phyloP scores from a whole-genome alignment of 2,113 vertebrate species.

The human (Homo sapiens) region GRCh38 chr22:29665001-29665500 shows the following conservation, averaged over 20 bases:
- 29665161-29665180: not conserved
- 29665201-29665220: not conserved
- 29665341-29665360: too few relatives aligned
- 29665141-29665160: not conserved
- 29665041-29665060: slow-evolving; percentile 96
- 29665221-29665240: not conserved
- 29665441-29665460: too few relatives aligned
- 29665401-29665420: too few relatives aligned
- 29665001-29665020: slow-evolving; percentile 96
- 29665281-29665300: not conserved
- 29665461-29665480: too few relatives aligned
- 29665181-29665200: not conserved
- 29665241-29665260: not conserved
- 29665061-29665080: slow-evolving; percentile 88
- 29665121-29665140: not conserved
- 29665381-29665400: too few relatives aligned
- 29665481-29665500: too few relatives aligned
- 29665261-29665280: too few relatives aligned
- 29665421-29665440: too few relatives aligned
- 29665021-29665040: slow-evolving; percentile 98
- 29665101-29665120: not conserved
- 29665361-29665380: too few relatives aligned
- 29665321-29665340: too few relatives aligned
- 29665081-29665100: slow-evolving; percentile 47
- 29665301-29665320: too few relatives aligned